These are phyloP conservation scores for Hucho hucho DNA, from an alignment of 2,113 vertebrate species.

Conservation along the genomic window DNA sequence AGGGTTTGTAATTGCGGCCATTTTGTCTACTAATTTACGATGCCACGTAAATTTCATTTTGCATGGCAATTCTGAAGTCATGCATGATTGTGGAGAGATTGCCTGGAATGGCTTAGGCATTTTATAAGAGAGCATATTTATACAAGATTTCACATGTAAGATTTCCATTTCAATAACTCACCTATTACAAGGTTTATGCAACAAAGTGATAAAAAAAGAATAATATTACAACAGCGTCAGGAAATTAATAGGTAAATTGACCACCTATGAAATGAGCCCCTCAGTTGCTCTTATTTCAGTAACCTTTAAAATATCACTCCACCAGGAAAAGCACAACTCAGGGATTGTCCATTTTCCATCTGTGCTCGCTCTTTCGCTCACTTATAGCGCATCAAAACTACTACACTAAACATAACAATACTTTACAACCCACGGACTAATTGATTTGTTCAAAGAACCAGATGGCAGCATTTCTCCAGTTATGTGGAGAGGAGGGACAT, in stretches of 20 bases:
- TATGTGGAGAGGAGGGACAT: background rate
- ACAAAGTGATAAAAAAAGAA: background rate
- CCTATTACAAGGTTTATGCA: conserved; percentile 53
- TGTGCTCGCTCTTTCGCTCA: background rate
- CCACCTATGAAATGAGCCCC: background rate
- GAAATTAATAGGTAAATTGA: background rate
- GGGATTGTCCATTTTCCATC: conserved; percentile 54
- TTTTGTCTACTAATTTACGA: conserved; percentile 53
- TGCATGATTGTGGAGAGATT: background rate
- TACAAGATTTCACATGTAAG: background rate
- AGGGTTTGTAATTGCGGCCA: conserved; percentile 50
- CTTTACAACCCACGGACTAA: background rate
- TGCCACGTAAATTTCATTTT: conserved; percentile 6
- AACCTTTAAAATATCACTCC: conserved; percentile 34
- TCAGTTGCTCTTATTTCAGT: background rate
- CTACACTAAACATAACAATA: background rate
- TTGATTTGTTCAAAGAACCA: background rate
- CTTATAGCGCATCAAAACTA: background rate
- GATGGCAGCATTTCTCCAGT: background rate
- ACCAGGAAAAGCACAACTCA: conserved; percentile 50
- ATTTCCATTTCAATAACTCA: conserved; percentile 3
- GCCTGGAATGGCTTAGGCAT: background rate
- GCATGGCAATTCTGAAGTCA: conserved; percentile 2
- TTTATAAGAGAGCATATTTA: background rate
- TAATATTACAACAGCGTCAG: background rate